phyloP scores from a whole-genome alignment of 2,797 vertebrate species.

The Spondyliosoma cantharus region DNA sequence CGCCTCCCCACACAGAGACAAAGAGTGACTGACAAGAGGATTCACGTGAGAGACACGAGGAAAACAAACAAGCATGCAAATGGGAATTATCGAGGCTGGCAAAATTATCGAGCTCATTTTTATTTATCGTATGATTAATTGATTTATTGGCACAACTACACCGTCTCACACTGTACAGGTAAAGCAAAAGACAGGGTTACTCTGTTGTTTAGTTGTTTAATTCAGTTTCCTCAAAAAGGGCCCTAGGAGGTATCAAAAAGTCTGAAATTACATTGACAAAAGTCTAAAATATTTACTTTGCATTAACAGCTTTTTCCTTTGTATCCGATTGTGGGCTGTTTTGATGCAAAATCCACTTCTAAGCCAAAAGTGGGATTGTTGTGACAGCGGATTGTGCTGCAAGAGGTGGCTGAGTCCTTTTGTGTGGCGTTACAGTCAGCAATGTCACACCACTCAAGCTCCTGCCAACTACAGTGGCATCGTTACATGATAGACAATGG shows the following conservation, averaged over 20 bases:
- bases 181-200: background rate
- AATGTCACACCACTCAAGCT: background rate
- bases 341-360: background rate
- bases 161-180: background rate
- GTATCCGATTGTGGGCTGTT: background rate
- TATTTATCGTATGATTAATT: too few relatives aligned
- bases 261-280: background rate
- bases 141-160: rapidly evolving
- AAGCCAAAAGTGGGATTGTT: background rate
- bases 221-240: background rate
- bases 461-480: background rate
- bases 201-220: background rate
- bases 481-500: background rate
- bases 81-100: too few relatives aligned
- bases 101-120: too few relatives aligned
- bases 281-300: background rate
- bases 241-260: background rate
- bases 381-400: background rate
- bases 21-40: too few relatives aligned
- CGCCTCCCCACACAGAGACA: too few relatives aligned
- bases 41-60: too few relatives aligned
- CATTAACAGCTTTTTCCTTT: background rate
- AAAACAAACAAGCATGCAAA: too few relatives aligned
- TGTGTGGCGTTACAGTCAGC: background rate
- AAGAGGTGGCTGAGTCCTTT: background rate